Base-by-base conservation (phyloP, 2,888 invertebrate species). In the Ephialtes manifestator region DNA sequence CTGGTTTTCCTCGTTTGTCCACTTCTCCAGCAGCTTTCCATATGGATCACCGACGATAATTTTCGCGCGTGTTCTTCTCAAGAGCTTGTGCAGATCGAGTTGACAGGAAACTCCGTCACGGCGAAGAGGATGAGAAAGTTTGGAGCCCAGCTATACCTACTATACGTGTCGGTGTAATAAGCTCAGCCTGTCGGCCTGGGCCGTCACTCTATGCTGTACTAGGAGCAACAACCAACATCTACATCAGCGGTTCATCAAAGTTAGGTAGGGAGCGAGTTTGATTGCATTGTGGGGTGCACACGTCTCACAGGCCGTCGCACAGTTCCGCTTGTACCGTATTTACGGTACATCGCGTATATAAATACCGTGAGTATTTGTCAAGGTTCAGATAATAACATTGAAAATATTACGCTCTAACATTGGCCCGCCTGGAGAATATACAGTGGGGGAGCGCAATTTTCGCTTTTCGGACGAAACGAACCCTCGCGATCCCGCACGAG, bases 231-330 rank as follows among this genome's bases (percentile, higher is more conserved):
- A 46, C 31, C 70, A 46, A 11, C 51, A 53, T 53, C 84, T 63
- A 72, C 71, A 35, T 60, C 51, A 48, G 65, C 48, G 83, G 65
- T 84, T 77, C 84, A 81, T 84, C 76, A 84, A 84, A 84, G 84
- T 84, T 84, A 60, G 71, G 8, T n/a, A 63, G 63, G 51, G 46
- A 75, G 58, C 7, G 58, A 84, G 80, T 80, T 84, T 84, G 80
- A 84, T 76, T 71, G 67, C 58, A 80, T 39, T 51, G 76, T 58
- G 48, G 70, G 20, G 7, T 20, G 46, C 74, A 43, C 48, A 28
- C 18, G 18, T 46, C 24, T 58, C 39, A 60, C 24, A 55, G n/a
- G 28, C 31, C 24, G 51, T 18, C 74, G 4, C 53, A 53, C 68
- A 48, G 18, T 15, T 48, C 18, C 11, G 24, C 72, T 28, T 53